These are phyloP conservation scores for Pleuronectes platessa DNA, from an alignment of 2,113 vertebrate genomes.

Conservation along the genomic window DNA sequence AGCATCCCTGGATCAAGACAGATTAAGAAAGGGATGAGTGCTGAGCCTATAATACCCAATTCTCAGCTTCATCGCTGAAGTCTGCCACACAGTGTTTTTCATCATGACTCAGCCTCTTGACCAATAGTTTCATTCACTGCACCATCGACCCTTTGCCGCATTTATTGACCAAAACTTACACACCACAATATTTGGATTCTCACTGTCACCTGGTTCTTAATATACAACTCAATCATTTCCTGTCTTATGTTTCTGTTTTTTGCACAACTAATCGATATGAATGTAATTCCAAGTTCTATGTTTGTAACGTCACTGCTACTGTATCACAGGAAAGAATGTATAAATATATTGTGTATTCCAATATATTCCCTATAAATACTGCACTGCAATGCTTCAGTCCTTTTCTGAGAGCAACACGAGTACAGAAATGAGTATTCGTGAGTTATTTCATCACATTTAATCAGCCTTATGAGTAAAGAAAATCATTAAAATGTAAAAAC, in stretches of 20 bases:
- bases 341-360: not conserved
- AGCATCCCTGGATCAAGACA: slow-evolving; percentile 56
- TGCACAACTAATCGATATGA: slow-evolving; percentile 22
- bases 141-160: slow-evolving; percentile 9
- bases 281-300: slow-evolving; percentile 33
- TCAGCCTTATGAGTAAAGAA: not conserved
- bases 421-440: not conserved
- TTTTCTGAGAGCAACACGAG: not conserved
- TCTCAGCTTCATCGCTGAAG: slow-evolving; percentile 39
- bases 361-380: not conserved
- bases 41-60: slow-evolving; percentile 54
- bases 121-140: slow-evolving; percentile 5
- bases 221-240: not conserved
- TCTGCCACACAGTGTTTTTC: slow-evolving; percentile 17
- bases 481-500: not conserved
- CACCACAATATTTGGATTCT: not conserved
- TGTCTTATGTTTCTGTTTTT: slow-evolving; percentile 7
- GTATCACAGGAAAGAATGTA: not conserved
- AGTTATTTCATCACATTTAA: not conserved
- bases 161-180: too few relatives aligned
- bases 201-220: not conserved
- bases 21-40: slow-evolving; percentile 56
- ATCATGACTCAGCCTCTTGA: slow-evolving; percentile 45
- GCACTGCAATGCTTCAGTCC: not conserved
- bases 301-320: not conserved